Conservation (phyloP, 2,797 vertebrate genomes). For the Knipowitschia caucasica region DNA sequence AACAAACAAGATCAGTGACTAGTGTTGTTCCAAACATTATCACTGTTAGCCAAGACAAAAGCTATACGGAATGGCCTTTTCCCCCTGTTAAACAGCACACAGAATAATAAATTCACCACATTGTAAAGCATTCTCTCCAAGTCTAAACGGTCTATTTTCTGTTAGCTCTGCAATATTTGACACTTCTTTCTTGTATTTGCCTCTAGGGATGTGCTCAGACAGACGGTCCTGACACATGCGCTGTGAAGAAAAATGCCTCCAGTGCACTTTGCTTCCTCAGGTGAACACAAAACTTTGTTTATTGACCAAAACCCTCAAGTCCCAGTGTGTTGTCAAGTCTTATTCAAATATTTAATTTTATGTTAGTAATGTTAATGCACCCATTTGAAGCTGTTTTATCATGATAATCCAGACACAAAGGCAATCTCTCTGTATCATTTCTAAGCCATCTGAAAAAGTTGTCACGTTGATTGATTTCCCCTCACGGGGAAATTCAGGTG, state of each 20-base stretch:
- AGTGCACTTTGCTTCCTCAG: constrained; percentile 33
- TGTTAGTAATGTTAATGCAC: constrained; percentile 10
- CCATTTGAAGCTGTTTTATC: constrained; percentile 4
- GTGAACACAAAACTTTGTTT: constrained; percentile 29
- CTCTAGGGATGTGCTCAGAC: constrained; percentile 37
- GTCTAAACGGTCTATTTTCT: constrained; percentile 1
- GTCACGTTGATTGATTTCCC: too few relatives aligned
- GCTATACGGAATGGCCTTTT: background rate
- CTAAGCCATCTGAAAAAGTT: too few relatives aligned
- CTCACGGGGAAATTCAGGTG: too few relatives aligned
- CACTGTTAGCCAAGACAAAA: constrained; percentile 9
- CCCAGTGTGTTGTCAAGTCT: constrained; percentile 9
- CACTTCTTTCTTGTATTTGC: constrained; percentile 19
- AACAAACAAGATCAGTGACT: background rate
- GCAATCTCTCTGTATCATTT: background rate
- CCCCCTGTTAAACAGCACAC: background rate
- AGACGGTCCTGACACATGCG: constrained; percentile 24
- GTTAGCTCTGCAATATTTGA: constrained; percentile 12
- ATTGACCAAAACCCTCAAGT: constrained; percentile 17
- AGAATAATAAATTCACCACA: background rate
- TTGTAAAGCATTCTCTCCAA: background rate
- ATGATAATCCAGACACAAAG: background rate
- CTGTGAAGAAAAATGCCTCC: constrained; percentile 29
- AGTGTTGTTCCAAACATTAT: background rate
- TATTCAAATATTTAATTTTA: constrained; percentile 1